Evolutionary conservation across 2,888 invertebrate species (phyloP), one percentile per base, ranked within the genome.

Genomic region (Masnerella sp.): DNA sequence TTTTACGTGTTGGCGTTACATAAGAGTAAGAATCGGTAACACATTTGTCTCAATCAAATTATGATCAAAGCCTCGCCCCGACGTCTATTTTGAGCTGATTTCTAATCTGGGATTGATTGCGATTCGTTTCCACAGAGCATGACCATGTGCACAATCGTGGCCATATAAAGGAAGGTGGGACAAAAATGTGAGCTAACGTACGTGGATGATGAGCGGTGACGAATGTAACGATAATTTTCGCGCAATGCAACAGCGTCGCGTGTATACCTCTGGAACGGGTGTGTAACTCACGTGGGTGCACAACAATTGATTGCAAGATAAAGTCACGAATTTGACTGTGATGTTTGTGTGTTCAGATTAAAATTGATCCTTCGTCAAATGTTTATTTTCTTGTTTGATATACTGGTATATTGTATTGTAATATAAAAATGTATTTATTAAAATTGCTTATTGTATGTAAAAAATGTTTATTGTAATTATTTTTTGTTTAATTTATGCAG

Each of bases 211-310:
- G 47, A 59, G 47, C 38, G 38, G 47, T 47, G 59, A 59, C 47
- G 59, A 59, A 47, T 59, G 61, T 28, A 49, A 30, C 18, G 42
- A 40, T 32, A 42, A 51, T 62, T 62, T 62, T 62, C 32, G 61
- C 22, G 25, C 20, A 14, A 49, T 40, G 11, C 47, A 40, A 15
- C 36, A 47, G 15, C 59, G 51, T 49, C 49, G 32, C 22, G 20
- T 20, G 32, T 40, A 51, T 40, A 11, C 40, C 49, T 14, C 17
- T 32, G 14, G 5, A 32, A 62, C 61, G 49, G 38, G 40, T 25
- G 61, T 51, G 49, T 38, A 40, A 42, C 30, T 49, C 51, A 62
- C 51, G 61, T 62, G 22, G 61, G 61, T 32, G 51, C 49, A 25
- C 12, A 51, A 51, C 61, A 62, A 51, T 62, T 51, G 49, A 62